Evolutionary conservation across 1,140 invertebrate species (phyloP).

Genomic region (Drosophila santomea): DNA sequence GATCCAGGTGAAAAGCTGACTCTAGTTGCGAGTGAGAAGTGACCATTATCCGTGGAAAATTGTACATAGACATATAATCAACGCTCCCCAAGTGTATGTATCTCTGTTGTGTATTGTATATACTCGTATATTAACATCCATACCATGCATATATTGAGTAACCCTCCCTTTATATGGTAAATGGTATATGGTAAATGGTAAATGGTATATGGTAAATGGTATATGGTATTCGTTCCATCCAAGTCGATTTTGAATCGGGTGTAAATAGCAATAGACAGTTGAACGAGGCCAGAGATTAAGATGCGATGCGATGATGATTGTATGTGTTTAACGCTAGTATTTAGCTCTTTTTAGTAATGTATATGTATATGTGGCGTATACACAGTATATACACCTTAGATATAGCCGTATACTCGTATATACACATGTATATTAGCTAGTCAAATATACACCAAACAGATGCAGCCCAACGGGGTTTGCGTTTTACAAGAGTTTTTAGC

Average conservation of each 20-base stretch:
- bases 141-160: slow-evolving; percentile 4
- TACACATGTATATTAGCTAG: slow-evolving; percentile 33
- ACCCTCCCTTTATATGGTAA: neutral
- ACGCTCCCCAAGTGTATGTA: slow-evolving; percentile 9
- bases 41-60: slow-evolving; percentile 32
- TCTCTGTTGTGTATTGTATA: slow-evolving; percentile 31
- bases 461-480: neutral
- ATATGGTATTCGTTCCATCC: slow-evolving; percentile 18
- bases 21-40: slow-evolving; percentile 29
- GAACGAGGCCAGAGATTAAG: slow-evolving; percentile 9
- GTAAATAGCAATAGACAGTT: slow-evolving; percentile 47
- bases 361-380: slow-evolving; percentile 14
- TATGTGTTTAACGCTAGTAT: slow-evolving; percentile 18
- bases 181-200: too few species aligned
- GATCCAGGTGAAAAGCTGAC: slow-evolving; percentile 5
- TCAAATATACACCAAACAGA: slow-evolving; percentile 38
- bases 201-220: too few species aligned
- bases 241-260: slow-evolving; percentile 48
- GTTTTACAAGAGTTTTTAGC: slow-evolving; percentile 45
- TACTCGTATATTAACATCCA: neutral
- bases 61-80: slow-evolving; percentile 29
- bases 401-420: slow-evolving; percentile 9
- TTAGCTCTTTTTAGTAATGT: slow-evolving; percentile 29
- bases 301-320: slow-evolving; percentile 4
- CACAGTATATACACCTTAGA: slow-evolving; percentile 39